Conservation (phyloP, 2,113 vertebrate species). For the Poecile atricapillus region DNA sequence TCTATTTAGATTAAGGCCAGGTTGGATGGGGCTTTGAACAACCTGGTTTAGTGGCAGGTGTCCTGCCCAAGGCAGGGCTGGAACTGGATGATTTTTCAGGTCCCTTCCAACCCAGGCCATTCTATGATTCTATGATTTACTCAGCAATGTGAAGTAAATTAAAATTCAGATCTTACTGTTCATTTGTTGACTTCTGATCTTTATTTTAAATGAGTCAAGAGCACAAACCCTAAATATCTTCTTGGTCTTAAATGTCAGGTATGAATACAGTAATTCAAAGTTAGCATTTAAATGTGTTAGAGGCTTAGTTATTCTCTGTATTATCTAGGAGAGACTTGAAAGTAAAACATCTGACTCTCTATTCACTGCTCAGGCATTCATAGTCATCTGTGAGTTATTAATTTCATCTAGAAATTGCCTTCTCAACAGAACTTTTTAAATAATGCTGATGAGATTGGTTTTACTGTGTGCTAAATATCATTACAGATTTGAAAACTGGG, state of each 20-base stretch:
- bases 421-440: background rate
- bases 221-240: background rate
- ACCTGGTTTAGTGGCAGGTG: background rate
- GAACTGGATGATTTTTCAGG: background rate
- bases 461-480: background rate
- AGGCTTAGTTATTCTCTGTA: background rate
- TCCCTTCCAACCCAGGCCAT: background rate
- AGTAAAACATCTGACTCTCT: background rate
- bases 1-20: background rate
- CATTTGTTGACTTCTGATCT: background rate
- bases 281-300: background rate
- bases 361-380: background rate
- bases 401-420: background rate
- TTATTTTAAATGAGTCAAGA: background rate
- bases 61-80: background rate
- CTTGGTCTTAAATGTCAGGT: background rate
- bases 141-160: background rate
- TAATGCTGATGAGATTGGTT: background rate
- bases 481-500: background rate
- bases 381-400: background rate
- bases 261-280: background rate
- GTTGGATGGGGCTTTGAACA: background rate
- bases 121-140: background rate
- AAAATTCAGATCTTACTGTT: background rate
- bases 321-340: background rate